Evolutionary conservation across 1,140 invertebrate genomes (phyloP).

Genomic region (Cotesia vestalis): DNA sequence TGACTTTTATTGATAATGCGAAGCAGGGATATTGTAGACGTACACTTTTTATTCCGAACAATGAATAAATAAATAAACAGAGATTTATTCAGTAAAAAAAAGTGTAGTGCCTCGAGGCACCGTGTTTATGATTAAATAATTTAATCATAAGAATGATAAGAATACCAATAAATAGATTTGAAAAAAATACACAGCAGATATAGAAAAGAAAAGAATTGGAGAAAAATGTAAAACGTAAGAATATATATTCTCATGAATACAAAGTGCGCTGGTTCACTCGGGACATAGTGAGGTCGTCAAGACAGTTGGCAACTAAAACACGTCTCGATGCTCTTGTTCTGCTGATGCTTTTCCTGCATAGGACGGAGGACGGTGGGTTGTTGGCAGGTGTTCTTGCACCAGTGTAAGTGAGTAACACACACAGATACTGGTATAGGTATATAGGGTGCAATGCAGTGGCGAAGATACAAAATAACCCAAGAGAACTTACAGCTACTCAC

Average conservation of each 20-base stretch:
- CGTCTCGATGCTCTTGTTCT: slow-evolving; percentile 16
- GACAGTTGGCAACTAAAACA: slow-evolving; percentile 27
- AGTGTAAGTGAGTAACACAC: not conserved
- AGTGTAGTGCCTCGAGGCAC: too few relatives aligned
- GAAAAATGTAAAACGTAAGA: slow-evolving; percentile 22
- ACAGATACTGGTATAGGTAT: not conserved
- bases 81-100: too few relatives aligned
- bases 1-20: too few relatives aligned
- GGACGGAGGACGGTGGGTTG: too few relatives aligned
- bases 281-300: slow-evolving; percentile 15
- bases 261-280: slow-evolving; percentile 23
- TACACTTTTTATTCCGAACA: too few relatives aligned
- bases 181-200: not conserved
- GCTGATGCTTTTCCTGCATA: not conserved
- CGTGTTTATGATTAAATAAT: too few relatives aligned
- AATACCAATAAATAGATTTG: not conserved
- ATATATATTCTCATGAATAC: slow-evolving; percentile 29
- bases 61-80: too few relatives aligned
- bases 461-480: slow-evolving; percentile 37
- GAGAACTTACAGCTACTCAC: slow-evolving; percentile 28
- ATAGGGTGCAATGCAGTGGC: not conserved
- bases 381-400: not conserved
- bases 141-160: too few relatives aligned
- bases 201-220: not conserved
- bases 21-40: too few relatives aligned